A percentile compares a stretch with the other conserved stretches of the same genome.
Evolutionary conservation across 2,113 vertebrate genomes (phyloP).

Genomic region (Urocynchramus pylzowi): DNA sequence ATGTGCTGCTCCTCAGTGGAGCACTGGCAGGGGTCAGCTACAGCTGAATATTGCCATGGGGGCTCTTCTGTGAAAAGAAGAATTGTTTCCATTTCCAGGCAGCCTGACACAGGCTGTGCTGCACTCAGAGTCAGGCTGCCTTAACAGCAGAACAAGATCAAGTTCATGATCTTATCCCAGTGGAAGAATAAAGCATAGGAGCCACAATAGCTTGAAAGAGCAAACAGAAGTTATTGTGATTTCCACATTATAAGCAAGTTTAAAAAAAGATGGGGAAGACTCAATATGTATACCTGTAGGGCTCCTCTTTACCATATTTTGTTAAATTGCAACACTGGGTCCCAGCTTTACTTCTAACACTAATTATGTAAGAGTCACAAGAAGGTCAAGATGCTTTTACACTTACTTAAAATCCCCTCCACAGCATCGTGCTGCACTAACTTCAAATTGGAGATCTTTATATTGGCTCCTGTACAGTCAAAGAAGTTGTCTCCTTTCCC

Average conservation of each 20-base stretch:
- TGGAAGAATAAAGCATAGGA: not conserved
- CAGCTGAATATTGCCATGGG: not conserved
- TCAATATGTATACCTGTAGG: not conserved
- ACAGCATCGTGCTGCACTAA: constrained; percentile 89
- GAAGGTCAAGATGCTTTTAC: not conserved
- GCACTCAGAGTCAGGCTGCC: not conserved
- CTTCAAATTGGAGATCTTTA: constrained; percentile 88
- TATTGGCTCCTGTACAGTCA: constrained; percentile 79
- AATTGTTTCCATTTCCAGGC: not conserved
- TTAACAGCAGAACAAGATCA: not conserved
- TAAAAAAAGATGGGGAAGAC: not conserved
- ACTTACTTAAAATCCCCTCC: constrained; percentile 96
- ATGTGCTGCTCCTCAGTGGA: not conserved
- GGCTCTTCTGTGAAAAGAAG: not conserved
- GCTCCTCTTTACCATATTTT: not conserved
- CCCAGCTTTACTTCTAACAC: not conserved
- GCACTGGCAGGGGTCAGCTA: not conserved
- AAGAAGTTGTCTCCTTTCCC: constrained; percentile 89
- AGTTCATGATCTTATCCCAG: not conserved
- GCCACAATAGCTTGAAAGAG: not conserved
- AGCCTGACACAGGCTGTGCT: not conserved
- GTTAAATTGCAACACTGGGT: not conserved
- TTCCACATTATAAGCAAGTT: not conserved
- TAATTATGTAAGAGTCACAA: not conserved
- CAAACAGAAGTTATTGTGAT: not conserved